These are phyloP conservation scores for Lobophora halterata DNA, from an alignment of 2,888 invertebrate species.

Conservation along the genomic window DNA sequence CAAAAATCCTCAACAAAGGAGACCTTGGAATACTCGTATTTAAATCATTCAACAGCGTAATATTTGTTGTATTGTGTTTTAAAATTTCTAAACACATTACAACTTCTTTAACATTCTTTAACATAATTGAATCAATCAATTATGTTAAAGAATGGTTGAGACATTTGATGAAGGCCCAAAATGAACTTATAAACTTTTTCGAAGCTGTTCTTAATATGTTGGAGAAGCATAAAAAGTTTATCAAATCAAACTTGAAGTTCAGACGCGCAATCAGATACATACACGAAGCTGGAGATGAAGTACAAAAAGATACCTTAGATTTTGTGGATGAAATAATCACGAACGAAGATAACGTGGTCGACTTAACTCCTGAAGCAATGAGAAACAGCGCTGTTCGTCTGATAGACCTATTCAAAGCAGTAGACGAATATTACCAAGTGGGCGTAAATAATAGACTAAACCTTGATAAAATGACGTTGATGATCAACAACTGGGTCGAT, in stretches of 20 bases:
- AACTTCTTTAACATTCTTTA: no score
- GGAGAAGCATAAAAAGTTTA: slow-evolving; percentile 11
- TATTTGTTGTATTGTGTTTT: no score
- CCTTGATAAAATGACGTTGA: slow-evolving; percentile 38
- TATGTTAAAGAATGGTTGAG: slow-evolving; percentile 19
- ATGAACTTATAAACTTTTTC: slow-evolving; percentile 9
- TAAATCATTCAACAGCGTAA: no score
- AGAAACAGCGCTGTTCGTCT: slow-evolving; percentile 35
- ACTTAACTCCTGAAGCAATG: slow-evolving; percentile 33
- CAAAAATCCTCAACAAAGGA: no score
- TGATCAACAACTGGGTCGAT: slow-evolving; percentile 31
- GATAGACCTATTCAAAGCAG: slow-evolving; percentile 34
- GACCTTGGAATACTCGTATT: no score
- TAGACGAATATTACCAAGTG: slow-evolving; percentile 45
- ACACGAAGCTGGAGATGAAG: slow-evolving; percentile 27
- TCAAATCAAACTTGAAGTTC: slow-evolving; percentile 18
- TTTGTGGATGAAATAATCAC: slow-evolving; percentile 50
- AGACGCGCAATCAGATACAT: slow-evolving; percentile 29
- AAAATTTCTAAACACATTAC: no score
- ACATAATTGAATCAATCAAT: slow-evolving; percentile 15
- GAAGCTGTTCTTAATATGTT: slow-evolving; percentile 1
- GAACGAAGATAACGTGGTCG: slow-evolving; percentile 35
- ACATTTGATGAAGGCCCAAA: slow-evolving; percentile 6
- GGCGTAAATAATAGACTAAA: slow-evolving; percentile 36
- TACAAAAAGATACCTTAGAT: slow-evolving; percentile 48